Conservation (phyloP, 2,797 vertebrate species). For the Calcarius lapponicus region DNA sequence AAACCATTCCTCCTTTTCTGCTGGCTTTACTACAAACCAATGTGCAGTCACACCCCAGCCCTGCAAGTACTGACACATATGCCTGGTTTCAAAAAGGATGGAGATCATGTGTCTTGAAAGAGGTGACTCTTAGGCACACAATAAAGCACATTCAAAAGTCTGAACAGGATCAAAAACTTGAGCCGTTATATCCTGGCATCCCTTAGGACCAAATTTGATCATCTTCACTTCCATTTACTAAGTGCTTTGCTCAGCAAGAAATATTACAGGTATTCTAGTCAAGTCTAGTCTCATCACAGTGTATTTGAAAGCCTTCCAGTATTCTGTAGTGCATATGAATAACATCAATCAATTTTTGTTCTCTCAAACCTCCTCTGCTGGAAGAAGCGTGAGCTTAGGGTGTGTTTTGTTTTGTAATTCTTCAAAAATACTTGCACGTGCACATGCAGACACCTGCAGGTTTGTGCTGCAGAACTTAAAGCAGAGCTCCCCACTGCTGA, state of each 20-base stretch:
- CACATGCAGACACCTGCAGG: not conserved
- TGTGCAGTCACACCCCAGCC: not conserved
- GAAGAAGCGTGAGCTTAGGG: not conserved
- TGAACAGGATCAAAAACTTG: conserved; percentile 20
- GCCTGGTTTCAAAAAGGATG: conserved; percentile 2
- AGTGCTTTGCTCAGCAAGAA: conserved; percentile 41
- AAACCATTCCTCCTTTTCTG: not conserved
- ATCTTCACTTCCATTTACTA: conserved; percentile 17
- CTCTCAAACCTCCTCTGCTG: not conserved
- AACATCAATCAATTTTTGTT: conserved; percentile 44
- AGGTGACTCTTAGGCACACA: not conserved
- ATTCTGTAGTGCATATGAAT: not conserved
- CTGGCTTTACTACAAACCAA: conserved; percentile 42
- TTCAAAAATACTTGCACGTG: not conserved
- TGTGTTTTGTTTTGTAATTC: conserved; percentile 7
- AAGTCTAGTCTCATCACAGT: not conserved
- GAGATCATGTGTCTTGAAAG: conserved; percentile 9
- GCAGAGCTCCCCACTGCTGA: not conserved
- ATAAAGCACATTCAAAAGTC: not conserved
- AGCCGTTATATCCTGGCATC: conserved; percentile 2
- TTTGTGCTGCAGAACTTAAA: not conserved
- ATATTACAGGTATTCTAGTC: conserved; percentile 4
- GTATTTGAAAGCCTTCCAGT: conserved; percentile 52
- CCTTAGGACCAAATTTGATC: conserved; percentile 33
- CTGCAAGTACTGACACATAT: conserved; percentile 25